A percentile compares a stretch with the other conserved stretches of the same genome.
Conservation (phyloP, 37 sponge, comb jelly and placozoan species). For the Ephydatia muelleri region DNA sequence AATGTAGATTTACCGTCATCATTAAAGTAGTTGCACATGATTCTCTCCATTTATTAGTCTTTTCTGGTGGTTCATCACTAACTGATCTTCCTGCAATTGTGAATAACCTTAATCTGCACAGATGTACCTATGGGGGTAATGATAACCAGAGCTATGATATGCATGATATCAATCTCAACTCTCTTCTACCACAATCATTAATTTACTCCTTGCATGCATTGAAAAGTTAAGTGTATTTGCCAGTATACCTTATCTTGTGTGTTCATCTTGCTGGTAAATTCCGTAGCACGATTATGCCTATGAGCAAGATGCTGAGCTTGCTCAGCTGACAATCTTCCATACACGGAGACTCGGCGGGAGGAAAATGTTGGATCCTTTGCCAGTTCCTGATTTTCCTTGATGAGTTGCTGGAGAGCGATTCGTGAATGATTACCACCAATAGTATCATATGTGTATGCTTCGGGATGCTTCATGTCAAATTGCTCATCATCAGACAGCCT, state of each 20-base stretch:
- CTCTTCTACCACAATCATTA: not conserved
- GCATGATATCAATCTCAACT: too few relatives aligned
- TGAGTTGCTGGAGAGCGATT: constrained; percentile 3
- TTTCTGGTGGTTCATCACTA: constrained; percentile 11
- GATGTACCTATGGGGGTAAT: not conserved
- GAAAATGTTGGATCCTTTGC: too few relatives aligned
- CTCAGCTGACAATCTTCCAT: not conserved
- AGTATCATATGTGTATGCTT: constrained; percentile 36
- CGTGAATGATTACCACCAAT: constrained; percentile 36
- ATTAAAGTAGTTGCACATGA: constrained; percentile 15
- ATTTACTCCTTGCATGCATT: not conserved
- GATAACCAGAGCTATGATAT: not conserved
- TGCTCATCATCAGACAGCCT: not conserved
- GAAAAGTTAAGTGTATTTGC: not conserved
- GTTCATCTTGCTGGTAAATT: not conserved
- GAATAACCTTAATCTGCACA: not conserved
- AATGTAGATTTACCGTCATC: constrained; percentile 5
- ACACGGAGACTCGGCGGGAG: not conserved
- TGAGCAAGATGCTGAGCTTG: constrained; percentile 6
- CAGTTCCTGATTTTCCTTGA: not conserved
- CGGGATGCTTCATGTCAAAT: constrained; percentile 18
- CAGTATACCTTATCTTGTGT: not conserved
- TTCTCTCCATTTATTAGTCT: constrained; percentile 20
- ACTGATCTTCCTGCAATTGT: not conserved
- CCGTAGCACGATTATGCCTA: constrained; percentile 13